Evolutionary conservation across 2,113 vertebrate species (phyloP).

Genomic region (Poeciliopsis prolifica): DNA sequence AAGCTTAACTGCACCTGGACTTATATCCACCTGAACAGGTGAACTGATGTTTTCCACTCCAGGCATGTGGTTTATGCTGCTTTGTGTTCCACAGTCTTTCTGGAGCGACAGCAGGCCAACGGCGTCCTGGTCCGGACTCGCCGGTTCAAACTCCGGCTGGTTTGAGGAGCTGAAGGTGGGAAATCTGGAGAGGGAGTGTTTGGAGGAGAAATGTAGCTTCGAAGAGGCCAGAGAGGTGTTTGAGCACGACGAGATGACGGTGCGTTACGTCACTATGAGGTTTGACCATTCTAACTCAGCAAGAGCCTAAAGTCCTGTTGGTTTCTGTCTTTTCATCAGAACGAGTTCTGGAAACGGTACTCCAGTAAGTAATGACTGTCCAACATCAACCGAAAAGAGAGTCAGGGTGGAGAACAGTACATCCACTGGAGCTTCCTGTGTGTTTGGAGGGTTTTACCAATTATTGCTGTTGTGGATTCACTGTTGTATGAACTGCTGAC

Average conservation of each 20-base stretch:
- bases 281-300: not conserved
- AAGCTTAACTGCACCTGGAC: no score
- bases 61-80: not conserved
- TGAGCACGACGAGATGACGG: slow-evolving; percentile 77
- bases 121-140: slow-evolving; percentile 75
- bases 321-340: slow-evolving; percentile 73
- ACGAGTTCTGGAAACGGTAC: slow-evolving; percentile 89
- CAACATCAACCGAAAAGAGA: not conserved
- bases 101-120: slow-evolving; percentile 78
- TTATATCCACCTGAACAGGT: no score
- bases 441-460: not conserved
- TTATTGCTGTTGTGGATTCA: not conserved
- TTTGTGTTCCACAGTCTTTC: slow-evolving; percentile 80
- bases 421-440: no score
- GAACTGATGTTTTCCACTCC: not conserved
- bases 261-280: slow-evolving; percentile 33
- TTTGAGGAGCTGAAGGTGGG: slow-evolving; percentile 87
- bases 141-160: slow-evolving; percentile 83
- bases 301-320: not conserved
- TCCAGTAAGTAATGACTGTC: slow-evolving; percentile 69
- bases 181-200: slow-evolving; percentile 89
- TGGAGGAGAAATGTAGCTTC: slow-evolving; percentile 87
- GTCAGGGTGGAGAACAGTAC: no score
- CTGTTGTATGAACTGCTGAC: not conserved
- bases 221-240: slow-evolving; percentile 95